Evolutionary conservation across 30 jellyfish, hydroid and myxozoan species (phyloP).

Genomic region (Rhopilema esculentum): DNA sequence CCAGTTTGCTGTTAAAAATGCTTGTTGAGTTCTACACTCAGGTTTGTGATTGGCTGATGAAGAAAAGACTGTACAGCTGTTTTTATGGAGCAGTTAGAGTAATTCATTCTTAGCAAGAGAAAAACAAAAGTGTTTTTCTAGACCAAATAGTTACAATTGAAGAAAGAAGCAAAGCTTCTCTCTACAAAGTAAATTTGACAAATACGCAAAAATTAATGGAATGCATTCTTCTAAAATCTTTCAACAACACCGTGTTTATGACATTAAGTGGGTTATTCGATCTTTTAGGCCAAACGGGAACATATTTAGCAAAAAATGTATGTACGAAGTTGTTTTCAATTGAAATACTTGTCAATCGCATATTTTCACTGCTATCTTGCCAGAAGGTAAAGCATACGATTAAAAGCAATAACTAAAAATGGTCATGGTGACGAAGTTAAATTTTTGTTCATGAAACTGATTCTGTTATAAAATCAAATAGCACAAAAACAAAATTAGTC

Average conservation of each 20-base stretch:
- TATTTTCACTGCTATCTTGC: too few species aligned
- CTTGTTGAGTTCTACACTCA: conserved; percentile 2
- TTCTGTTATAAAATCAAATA: too few species aligned
- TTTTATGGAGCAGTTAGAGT: not conserved
- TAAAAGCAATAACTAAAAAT: too few species aligned
- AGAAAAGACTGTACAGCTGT: conserved; percentile 7
- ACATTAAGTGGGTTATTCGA: too few species aligned
- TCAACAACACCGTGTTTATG: not conserved
- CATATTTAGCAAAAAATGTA: too few species aligned
- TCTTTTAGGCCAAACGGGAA: too few species aligned
- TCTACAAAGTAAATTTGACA: not conserved
- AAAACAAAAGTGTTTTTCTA: not conserved
- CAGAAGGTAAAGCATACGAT: too few species aligned
- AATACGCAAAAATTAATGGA: not conserved
- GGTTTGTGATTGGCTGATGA: conserved; percentile 17
- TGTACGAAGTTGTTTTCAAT: too few species aligned
- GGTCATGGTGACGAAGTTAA: too few species aligned
- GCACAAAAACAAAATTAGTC: too few species aligned
- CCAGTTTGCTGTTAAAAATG: conserved; percentile 40
- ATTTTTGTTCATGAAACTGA: too few species aligned
- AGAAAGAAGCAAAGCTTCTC: not conserved
- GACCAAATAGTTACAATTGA: not conserved
- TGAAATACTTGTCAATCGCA: too few species aligned
- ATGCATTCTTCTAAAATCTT: not conserved
- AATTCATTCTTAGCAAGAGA: not conserved